Evolutionary conservation across 1,140 invertebrate species (phyloP), one percentile per base, ranked within the genome.

Genomic region (Leptopilina clavipes): DNA sequence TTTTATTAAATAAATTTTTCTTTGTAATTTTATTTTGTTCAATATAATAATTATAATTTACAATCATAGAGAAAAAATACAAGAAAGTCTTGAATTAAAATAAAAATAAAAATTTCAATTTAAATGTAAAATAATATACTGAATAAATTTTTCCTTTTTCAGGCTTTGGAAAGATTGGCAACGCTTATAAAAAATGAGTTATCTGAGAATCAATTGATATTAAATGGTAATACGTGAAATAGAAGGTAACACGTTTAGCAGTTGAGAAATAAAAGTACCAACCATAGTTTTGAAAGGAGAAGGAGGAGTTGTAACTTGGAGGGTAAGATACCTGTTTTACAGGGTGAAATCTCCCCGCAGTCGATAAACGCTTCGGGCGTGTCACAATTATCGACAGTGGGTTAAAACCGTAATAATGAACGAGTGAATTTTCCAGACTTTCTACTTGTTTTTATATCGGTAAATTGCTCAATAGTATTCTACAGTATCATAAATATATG

Each of bases 91-190:
- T n/a, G 6, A 48, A n/a, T 48, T 3, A 0, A n/a, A 12, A 48
- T 48, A 1, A n/a, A 48, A 48, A 3, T 48, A 48, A n/a, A 14
- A 14, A 48, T 48, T 40, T 40, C 14, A 48, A 48, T 48, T 10
- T 6, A 48, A 48, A 48, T 48, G 43, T 1, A 12, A 14, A 48
- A 3, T 48, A 1, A 48, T 48, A 7, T 73, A 70, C 71, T 9
- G 14, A 25, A 43, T 52, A 5, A 43, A 17, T 65, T 71, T 1
- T 79, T 1, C 1, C 70, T 76, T 40, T 83, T 82, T 44, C 76
- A 90, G 89, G 89, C 89, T 6, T 22, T 90, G 65, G 79, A 86
- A 17, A 82, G 89, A 73, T 84, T 90, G 74, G 84, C 87, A 0
- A 37, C 79, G n/a, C 71, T 89, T 14, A 89, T 90, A 76, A 85